Evolutionary conservation across 1,140 invertebrate genomes (phyloP), one percentile per base, ranked within the genome.

Genomic region (Brachionus calyciflorus): DNA sequence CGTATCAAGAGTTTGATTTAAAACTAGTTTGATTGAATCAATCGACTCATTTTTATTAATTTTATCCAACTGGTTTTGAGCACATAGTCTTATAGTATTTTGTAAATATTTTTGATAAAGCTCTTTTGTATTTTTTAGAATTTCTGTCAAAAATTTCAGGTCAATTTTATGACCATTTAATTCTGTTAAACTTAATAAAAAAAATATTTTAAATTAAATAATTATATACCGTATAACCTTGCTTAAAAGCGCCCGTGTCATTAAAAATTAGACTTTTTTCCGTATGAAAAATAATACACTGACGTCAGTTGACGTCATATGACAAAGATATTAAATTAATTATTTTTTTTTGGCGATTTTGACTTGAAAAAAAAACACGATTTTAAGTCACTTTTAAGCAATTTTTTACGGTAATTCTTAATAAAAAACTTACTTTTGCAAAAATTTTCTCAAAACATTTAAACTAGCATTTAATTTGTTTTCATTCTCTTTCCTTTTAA

Each of bases 381-480:
- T 26, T 30, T 57, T 9, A 2, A n/a, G n/a, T n/a, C n/a, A n/a
- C n/a, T n/a, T n/a, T n/a, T n/a, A n/a, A n/a, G n/a, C n/a, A n/a
- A n/a, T n/a, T n/a, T n/a, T n/a, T n/a, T n/a, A n/a, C n/a, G n/a
- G n/a, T n/a, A n/a, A n/a, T n/a, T n/a, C n/a, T n/a, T n/a, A n/a
- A n/a, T n/a, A n/a, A 57, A 1, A 44, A 44, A 65, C 24, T 44
- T 65, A 65, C 60, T 65, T 65, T 37, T 65, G 40, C 24, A 65
- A 12, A 44, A 65, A 44, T n/a, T 65, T 65, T 21, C 30, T 24
- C 7, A 65, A 9, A 10, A 41, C 9, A 12, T 40, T 44, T 41
- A 65, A 46, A 9, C 24, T 65, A 10, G 19, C 10, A 44, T 14
- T 44, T 1, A 65, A 19, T 26, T 41, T 44, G 5, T 65, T 28